A percentile compares a stretch with the other conserved stretches of the same genome.
These are phyloP conservation scores for Acromyrmex echinatior DNA, from an alignment of 1,140 invertebrate genomes.

Conservation along the genomic window DNA sequence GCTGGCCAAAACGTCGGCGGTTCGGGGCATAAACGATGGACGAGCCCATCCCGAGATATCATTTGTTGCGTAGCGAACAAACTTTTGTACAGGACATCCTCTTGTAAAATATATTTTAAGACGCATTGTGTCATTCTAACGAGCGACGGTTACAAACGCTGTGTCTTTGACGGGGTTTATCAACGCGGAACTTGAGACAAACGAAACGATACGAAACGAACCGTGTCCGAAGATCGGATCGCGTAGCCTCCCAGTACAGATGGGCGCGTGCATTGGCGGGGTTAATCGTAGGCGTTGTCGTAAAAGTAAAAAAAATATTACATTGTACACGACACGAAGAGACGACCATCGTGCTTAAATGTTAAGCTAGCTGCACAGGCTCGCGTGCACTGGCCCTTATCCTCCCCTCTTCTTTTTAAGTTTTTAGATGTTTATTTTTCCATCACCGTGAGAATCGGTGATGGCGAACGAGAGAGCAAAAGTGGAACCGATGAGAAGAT, in stretches of 20 bases:
- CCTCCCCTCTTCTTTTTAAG: constrained; percentile 78
- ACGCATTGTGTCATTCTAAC: constrained; percentile 37
- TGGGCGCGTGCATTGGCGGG: constrained; percentile 27
- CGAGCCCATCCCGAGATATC: constrained; percentile 23
- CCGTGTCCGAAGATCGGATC: constrained; percentile 33
- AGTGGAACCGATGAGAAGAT: constrained; percentile 34
- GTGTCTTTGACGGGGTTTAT: background rate
- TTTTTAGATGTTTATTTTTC: constrained; percentile 85
- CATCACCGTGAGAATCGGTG: constrained; percentile 45
- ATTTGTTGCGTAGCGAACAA: constrained; percentile 43
- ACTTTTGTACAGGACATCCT: constrained; percentile 51
- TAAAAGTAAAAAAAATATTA: constrained; percentile 33
- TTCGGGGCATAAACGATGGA: constrained; percentile 60
- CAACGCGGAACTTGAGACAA: background rate
- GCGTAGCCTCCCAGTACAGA: background rate
- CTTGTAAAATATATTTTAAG: constrained; percentile 64
- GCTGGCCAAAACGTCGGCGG: constrained; percentile 56
- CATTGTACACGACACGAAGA: constrained; percentile 48
- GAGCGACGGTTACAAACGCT: constrained; percentile 9
- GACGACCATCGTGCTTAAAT: constrained; percentile 65
- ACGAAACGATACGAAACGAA: constrained; percentile 1
- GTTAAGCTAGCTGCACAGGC: constrained; percentile 63
- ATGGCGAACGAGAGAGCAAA: constrained; percentile 47
- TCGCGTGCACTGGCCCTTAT: constrained; percentile 68
- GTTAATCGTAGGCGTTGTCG: constrained; percentile 33